phyloP scores from a whole-genome alignment of 2,888 invertebrate species.

The Schrankia costaestrigalis region DNA sequence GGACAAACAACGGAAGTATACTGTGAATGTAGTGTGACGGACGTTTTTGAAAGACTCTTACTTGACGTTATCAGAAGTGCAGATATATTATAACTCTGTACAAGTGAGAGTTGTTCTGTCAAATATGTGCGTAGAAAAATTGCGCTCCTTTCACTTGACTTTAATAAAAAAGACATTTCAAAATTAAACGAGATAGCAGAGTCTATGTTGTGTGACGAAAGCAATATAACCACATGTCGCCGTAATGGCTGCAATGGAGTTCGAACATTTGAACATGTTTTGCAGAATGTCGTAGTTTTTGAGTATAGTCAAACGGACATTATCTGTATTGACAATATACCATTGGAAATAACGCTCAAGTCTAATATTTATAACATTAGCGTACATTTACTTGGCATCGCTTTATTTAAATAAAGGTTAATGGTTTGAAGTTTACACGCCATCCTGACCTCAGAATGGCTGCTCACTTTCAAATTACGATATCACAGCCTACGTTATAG shows the following conservation, averaged over 20 bases:
- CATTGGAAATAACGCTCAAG: slow-evolving; percentile 2
- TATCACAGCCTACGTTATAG: no score
- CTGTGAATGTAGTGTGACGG: slow-evolving; percentile 3
- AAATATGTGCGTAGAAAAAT: slow-evolving; percentile 3
- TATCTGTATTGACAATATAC: slow-evolving; percentile 3
- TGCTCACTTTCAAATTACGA: no score
- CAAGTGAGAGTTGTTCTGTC: slow-evolving; percentile 1
- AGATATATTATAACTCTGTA: slow-evolving; percentile 1
- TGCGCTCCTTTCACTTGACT: slow-evolving; percentile 1
- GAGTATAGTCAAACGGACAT: slow-evolving; percentile 3
- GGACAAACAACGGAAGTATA: no score
- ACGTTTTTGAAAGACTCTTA: slow-evolving; percentile 2
- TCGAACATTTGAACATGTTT: slow-evolving; percentile 1
- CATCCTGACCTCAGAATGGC: no score
- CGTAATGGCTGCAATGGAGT: slow-evolving; percentile 2
- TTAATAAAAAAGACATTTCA: slow-evolving; percentile 1
- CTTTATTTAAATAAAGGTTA: no score
- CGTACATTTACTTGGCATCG: no score
- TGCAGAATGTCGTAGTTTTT: slow-evolving; percentile 2
- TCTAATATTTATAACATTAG: slow-evolving; percentile 1
- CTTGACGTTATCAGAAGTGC: slow-evolving; percentile 4
- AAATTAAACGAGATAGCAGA: neutral
- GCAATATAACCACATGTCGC: slow-evolving; percentile 1
- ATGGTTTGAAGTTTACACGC: no score
- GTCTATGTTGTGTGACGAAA: slow-evolving; percentile 2